phyloP scores from a whole-genome alignment of 2,113 vertebrate genomes.

The Hypomesus transpacificus region DNA sequence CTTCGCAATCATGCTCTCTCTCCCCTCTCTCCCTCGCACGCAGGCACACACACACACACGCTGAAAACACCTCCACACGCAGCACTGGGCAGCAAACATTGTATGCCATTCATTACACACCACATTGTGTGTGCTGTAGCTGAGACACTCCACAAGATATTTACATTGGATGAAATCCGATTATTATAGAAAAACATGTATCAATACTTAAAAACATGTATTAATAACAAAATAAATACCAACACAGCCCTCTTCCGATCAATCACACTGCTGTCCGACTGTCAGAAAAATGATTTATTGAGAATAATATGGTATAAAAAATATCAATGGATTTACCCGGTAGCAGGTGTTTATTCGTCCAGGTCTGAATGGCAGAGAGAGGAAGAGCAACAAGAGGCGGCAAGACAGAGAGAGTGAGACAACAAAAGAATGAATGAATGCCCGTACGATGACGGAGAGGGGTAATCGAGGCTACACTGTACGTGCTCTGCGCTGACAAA shows the following conservation, averaged over 20 bases:
- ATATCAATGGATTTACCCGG: slow-evolving; percentile 56
- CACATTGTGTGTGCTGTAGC: not conserved
- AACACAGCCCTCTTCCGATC: slow-evolving; percentile 25
- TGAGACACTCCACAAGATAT: not conserved
- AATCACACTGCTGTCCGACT: slow-evolving; percentile 14
- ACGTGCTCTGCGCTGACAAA: slow-evolving; percentile 60
- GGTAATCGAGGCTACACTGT: slow-evolving; percentile 51
- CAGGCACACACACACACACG: slow-evolving; percentile 45
- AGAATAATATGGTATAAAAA: slow-evolving; percentile 15
- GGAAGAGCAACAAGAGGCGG: slow-evolving; percentile 16
- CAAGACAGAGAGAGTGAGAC: not conserved
- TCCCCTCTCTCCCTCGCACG: slow-evolving; percentile 14
- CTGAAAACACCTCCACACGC: slow-evolving; percentile 11
- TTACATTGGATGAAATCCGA: too few species aligned
- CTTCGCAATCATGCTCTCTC: not conserved
- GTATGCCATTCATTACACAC: not conserved
- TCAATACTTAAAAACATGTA: not conserved
- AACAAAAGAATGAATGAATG: slow-evolving; percentile 7
- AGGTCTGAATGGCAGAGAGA: slow-evolving; percentile 54
- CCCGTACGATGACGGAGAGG: slow-evolving; percentile 27
- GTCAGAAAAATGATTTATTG: slow-evolving; percentile 15
- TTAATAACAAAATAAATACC: slow-evolving; percentile 16
- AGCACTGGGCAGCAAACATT: not conserved
- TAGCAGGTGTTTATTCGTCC: slow-evolving; percentile 57
- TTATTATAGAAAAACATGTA: too few species aligned